Percentiles rank a stretch among this genome's conserved stretches.
These are phyloP conservation scores for Misgurnus mizolepis DNA, from an alignment of 2,113 vertebrate species.

Conservation along the genomic window DNA sequence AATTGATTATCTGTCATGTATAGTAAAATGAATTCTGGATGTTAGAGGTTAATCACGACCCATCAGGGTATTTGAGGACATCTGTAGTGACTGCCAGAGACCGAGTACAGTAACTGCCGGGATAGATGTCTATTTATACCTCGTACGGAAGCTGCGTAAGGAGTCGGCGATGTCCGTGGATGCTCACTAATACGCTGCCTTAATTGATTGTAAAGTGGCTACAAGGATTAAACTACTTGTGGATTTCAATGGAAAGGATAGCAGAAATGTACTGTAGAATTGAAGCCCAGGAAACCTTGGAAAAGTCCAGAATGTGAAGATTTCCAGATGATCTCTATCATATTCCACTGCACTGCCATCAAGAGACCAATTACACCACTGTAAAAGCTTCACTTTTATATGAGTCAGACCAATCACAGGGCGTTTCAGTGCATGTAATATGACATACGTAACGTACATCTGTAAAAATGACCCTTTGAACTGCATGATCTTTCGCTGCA, in stretches of 20 bases:
- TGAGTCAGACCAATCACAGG: not conserved
- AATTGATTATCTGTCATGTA: not conserved
- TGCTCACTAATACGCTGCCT: not conserved
- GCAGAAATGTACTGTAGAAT: not conserved
- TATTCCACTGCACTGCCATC: not conserved
- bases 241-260: not conserved
- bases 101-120: not conserved
- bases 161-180: conserved; percentile 2
- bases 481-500: not conserved
- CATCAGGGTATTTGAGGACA: not conserved
- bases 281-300: conserved; percentile 1
- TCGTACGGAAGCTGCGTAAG: not conserved
- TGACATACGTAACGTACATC: not conserved
- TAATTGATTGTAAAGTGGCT: conserved; percentile 15
- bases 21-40: not conserved
- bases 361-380: conserved; percentile 9
- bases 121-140: not conserved
- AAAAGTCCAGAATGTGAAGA: conserved; percentile 1
- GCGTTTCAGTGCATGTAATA: not conserved
- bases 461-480: too few relatives aligned
- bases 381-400: not conserved
- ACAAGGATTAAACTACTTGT: not conserved
- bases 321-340: not conserved
- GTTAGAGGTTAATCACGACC: not conserved
- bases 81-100: not conserved